phyloP scores from a whole-genome alignment of 2,888 invertebrate species.

The Trachelus iudaicus region DNA sequence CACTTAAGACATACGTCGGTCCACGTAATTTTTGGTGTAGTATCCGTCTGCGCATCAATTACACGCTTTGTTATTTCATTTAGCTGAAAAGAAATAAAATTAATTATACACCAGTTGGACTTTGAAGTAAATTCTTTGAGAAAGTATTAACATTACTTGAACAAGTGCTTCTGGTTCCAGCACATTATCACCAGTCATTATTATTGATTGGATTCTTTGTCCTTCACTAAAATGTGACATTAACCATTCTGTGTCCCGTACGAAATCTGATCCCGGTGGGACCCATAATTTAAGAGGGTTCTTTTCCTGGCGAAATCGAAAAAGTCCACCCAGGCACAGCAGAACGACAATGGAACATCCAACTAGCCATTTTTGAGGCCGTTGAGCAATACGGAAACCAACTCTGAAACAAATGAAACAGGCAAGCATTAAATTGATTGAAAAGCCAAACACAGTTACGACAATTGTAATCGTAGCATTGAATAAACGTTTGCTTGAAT shows the following conservation, averaged over 20 bases:
- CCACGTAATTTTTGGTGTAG: slow-evolving; percentile 62
- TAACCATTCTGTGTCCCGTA: slow-evolving; percentile 78
- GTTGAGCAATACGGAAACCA: slow-evolving; percentile 71
- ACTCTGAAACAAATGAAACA: slow-evolving; percentile 61
- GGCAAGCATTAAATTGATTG: background rate
- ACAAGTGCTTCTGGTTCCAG: slow-evolving; percentile 72
- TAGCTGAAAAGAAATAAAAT: slow-evolving; percentile 53
- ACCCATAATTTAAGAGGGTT: slow-evolving; percentile 83
- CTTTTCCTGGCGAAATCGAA: slow-evolving; percentile 77
- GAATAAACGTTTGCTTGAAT: background rate
- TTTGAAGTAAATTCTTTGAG: background rate
- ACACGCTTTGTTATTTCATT: slow-evolving; percentile 69
- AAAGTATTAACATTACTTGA: slow-evolving; percentile 52
- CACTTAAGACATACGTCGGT: slow-evolving; percentile 70
- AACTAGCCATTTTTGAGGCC: slow-evolving; percentile 73
- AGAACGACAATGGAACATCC: slow-evolving; percentile 70
- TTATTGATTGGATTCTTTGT: slow-evolving; percentile 72
- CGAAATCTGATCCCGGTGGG: slow-evolving; percentile 77
- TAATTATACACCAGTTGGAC: slow-evolving; percentile 3
- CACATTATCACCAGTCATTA: slow-evolving; percentile 76
- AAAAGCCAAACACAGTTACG: background rate
- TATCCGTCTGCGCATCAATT: slow-evolving; percentile 55
- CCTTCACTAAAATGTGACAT: slow-evolving; percentile 75
- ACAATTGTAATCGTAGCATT: background rate
- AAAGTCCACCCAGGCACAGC: slow-evolving; percentile 72